Base-by-base conservation (phyloP, 1,140 invertebrate genomes). In the Aphaenogaster rudis region DNA sequence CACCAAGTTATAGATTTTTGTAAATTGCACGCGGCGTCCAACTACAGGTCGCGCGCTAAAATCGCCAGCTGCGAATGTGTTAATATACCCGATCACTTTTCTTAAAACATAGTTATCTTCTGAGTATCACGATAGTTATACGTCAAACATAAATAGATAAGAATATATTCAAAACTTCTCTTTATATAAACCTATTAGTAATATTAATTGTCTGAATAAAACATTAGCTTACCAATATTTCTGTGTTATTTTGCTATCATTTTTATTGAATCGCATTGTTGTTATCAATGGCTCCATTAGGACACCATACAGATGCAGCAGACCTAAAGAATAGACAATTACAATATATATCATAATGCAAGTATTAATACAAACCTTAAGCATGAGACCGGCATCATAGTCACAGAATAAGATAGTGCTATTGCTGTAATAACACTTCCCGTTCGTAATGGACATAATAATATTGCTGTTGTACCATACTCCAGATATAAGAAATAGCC, bases 401-500 rank as follows among this genome's bases (percentile, higher is more conserved):
- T 90, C 3, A 96, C 95, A 74, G 96, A 94, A 89, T 97, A 96
- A 97, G 97, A 98, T 39, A 98, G 92, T 59, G 96, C 93, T 17
- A 97, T 77, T 87, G 97, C 97, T 81, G 98, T 93, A 21, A 97
- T 89, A 50, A 98, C 95, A 80, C 97, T 97, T 97, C 98, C 98
- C 2, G 97, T 98, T 87, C 98, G 96, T 15, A 98, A 95, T 15
- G 98, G 98, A 57, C 98, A 97, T 48, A 98, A 94, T 63, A 98
- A 86, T 81, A 98, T 97, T 0, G 98, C 97, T 91, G 98, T 92
- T 13, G 96, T 97, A 13, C 98, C 98, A 95, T 98, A 98, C 6
- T 98, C 97, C 42, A 97, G 92, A 96, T 97, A 98, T 92, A 98
- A 98, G 89, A 97, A 97, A 92, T 98, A 97, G 0, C 97, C 97